Percentiles rank a stretch among this genome's conserved stretches.
phyloP scores from a whole-genome alignment of 2,113 vertebrate species.

The Pseudolaguvia tuberculata region DNA sequence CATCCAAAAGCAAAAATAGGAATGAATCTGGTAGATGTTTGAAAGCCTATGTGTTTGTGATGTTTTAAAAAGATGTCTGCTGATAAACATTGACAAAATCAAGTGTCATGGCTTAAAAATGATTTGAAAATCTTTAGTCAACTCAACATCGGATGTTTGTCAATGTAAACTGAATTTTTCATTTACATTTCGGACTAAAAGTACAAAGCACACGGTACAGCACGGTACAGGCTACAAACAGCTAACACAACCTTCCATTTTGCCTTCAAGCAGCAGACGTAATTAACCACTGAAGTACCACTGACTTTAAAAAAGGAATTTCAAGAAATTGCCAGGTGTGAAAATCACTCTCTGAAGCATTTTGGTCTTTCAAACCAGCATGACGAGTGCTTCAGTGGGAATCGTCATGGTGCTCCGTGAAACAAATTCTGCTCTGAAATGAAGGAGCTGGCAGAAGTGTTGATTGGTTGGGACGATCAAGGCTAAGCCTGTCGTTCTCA shows the following conservation, averaged over 20 bases:
- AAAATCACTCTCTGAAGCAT: neutral
- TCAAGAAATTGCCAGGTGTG: neutral
- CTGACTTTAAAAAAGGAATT: neutral
- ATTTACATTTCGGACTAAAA: neutral
- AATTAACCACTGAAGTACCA: neutral
- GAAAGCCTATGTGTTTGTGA: too few relatives aligned
- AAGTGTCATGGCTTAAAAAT: too few relatives aligned
- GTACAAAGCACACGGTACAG: neutral
- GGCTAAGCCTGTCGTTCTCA: conserved; percentile 37
- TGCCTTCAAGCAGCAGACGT: neutral
- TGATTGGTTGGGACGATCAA: conserved; percentile 43
- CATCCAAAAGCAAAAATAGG: too few relatives aligned
- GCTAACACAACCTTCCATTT: conserved; percentile 8
- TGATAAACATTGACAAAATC: too few relatives aligned
- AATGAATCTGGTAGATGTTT: too few relatives aligned
- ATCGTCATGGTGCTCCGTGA: conserved; percentile 22
- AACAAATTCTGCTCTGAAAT: conserved; percentile 20
- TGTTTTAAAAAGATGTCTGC: too few relatives aligned
- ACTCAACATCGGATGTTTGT: neutral
- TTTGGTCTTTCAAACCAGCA: neutral
- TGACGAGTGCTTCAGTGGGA: neutral
- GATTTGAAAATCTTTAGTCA: too few relatives aligned
- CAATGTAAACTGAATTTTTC: neutral
- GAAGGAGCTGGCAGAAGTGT: conserved; percentile 13
- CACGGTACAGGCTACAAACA: neutral